These are phyloP conservation scores for Athetis lepigone DNA, from an alignment of 2,888 invertebrate species.

Conservation along the genomic window DNA sequence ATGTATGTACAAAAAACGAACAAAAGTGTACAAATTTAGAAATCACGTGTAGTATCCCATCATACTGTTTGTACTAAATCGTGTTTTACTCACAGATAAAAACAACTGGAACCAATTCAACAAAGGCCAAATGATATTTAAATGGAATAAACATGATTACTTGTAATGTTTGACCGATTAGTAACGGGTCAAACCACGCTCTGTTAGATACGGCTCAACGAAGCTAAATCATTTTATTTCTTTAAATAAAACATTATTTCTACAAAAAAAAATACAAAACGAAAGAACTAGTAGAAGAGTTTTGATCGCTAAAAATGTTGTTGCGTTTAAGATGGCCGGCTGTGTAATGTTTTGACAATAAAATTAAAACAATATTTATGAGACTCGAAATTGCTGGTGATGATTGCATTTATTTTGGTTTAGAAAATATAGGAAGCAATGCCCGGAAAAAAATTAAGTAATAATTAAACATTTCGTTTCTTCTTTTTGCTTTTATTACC, in stretches of 20 bases:
- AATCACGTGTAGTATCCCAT: constrained; percentile 6
- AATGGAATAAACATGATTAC: constrained; percentile 25
- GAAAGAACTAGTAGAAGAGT: constrained; percentile 9
- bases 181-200: constrained; percentile 50
- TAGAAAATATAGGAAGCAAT: constrained; percentile 12
- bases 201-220: constrained; percentile 19
- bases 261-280: constrained; percentile 13
- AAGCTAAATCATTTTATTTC: constrained; percentile 13
- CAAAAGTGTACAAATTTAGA: not conserved
- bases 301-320: constrained; percentile 31
- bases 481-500: too few species aligned
- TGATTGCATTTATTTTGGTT: constrained; percentile 19
- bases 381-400: not conserved
- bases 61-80: constrained; percentile 11
- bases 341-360: constrained; percentile 36
- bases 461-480: too few species aligned
- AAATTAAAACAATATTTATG: constrained; percentile 1
- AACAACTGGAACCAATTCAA: constrained; percentile 35
- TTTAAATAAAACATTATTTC: too few species aligned
- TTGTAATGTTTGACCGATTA: constrained; percentile 53
- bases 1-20: not conserved
- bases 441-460: too few species aligned
- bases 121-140: constrained; percentile 34
- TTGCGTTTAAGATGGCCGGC: constrained; percentile 22
- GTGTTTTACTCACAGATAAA: constrained; percentile 36